Conservation (phyloP, 2,797 vertebrate genomes). For the Schizothorax lantsangensis region DNA sequence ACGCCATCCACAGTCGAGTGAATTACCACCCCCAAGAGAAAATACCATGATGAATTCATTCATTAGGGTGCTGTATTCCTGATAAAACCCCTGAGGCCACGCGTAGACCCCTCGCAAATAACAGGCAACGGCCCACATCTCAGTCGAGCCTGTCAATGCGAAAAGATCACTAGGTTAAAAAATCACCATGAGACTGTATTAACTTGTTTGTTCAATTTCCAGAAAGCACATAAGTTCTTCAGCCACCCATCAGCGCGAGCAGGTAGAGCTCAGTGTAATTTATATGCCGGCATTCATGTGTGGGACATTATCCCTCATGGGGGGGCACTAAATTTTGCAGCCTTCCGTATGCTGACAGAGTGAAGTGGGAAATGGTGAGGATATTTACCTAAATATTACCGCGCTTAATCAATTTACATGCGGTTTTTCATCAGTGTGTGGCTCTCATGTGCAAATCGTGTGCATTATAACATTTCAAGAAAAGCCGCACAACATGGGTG, state of each 20-base stretch:
- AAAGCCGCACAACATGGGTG: conserved; percentile 57
- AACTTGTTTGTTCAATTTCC: conserved; percentile 77
- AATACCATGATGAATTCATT: conserved; percentile 42
- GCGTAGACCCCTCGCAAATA: conserved; percentile 65
- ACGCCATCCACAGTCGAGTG: not conserved
- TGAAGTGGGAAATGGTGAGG: conserved; percentile 48
- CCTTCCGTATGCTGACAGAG: conserved; percentile 62
- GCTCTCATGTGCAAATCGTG: conserved; percentile 45
- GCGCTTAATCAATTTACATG: conserved; percentile 62
- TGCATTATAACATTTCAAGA: conserved; percentile 60
- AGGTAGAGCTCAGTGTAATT: conserved; percentile 58
- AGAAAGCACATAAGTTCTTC: conserved; percentile 70
- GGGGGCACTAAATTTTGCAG: conserved; percentile 53
- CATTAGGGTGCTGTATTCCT: conserved; percentile 49
- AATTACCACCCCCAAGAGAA: conserved; percentile 50
- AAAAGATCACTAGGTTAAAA: conserved; percentile 64
- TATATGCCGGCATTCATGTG: conserved; percentile 62
- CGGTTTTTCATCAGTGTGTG: conserved; percentile 52
- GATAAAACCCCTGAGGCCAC: conserved; percentile 57
- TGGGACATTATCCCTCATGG: conserved; percentile 62
- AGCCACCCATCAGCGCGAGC: conserved; percentile 27
- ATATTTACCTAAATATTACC: conserved; percentile 67
- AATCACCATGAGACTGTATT: conserved; percentile 70
- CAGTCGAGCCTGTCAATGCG: conserved; percentile 67
- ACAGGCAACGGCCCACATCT: conserved; percentile 62